Percentiles rank a stretch among this genome's conserved stretches.
Conservation (phyloP, 2,888 invertebrate species). For the Mycalesis mineus region DNA sequence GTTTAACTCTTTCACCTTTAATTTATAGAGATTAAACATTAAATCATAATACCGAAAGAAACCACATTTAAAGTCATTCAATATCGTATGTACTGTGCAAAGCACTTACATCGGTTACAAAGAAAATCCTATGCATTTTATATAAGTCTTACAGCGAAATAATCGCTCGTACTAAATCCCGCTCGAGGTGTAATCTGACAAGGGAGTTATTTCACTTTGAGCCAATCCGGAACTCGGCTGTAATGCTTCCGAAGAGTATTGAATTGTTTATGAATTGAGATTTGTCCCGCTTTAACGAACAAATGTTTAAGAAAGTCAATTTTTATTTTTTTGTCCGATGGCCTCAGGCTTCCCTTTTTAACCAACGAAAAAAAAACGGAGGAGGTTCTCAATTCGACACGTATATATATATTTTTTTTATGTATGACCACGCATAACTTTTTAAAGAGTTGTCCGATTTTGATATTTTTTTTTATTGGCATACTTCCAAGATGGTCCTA, state of each 20-base stretch:
- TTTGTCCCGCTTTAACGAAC: conserved; percentile 2
- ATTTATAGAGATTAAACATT: too few relatives aligned
- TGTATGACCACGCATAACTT: too few relatives aligned
- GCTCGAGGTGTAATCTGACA: neutral
- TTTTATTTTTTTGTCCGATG: neutral
- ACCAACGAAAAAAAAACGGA: too few relatives aligned
- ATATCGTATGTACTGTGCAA: too few relatives aligned
- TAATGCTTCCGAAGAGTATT: conserved; percentile 10
- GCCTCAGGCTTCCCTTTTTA: neutral
- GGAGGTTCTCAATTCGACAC: too few relatives aligned
- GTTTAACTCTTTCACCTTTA: too few relatives aligned
- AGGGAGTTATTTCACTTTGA: neutral
- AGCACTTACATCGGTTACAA: neutral
- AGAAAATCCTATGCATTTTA: neutral
- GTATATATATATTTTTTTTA: too few relatives aligned
- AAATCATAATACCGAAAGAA: too few relatives aligned
- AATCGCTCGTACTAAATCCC: neutral
- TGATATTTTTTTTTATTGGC: too few relatives aligned
- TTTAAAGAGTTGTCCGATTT: too few relatives aligned
- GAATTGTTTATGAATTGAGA: conserved; percentile 11
- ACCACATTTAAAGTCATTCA: too few relatives aligned
- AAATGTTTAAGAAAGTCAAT: conserved; percentile 1
- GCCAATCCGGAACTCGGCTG: conserved; percentile 1
- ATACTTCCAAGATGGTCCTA: too few relatives aligned
- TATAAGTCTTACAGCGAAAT: neutral